phyloP scores from a whole-genome alignment of 2,888 invertebrate genomes.

The Salticus scenicus region DNA sequence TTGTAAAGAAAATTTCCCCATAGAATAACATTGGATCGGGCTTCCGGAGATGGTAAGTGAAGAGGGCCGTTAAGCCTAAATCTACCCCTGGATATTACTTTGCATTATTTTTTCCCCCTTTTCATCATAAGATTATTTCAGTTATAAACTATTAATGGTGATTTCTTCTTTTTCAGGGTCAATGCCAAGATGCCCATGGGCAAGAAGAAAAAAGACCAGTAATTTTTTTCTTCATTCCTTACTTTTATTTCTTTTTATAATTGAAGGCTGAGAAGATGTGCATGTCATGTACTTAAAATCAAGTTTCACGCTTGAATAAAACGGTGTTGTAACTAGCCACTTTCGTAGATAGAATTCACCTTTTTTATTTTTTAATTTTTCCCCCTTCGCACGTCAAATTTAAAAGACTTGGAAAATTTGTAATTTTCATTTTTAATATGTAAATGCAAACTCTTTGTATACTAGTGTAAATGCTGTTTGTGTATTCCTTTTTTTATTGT shows the following conservation, averaged over 20 bases:
- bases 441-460: constrained; percentile 57
- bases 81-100: too few relatives aligned
- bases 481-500: constrained; percentile 47
- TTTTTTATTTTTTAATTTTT: constrained; percentile 41
- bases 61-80: too few relatives aligned
- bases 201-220: constrained; percentile 67
- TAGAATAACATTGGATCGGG: too few relatives aligned
- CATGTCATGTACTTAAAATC: constrained; percentile 61
- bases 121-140: too few relatives aligned
- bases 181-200: constrained; percentile 66
- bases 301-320: constrained; percentile 60
- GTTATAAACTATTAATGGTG: too few relatives aligned
- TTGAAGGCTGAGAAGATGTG: constrained; percentile 58
- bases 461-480: constrained; percentile 61
- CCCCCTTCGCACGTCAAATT: constrained; percentile 42
- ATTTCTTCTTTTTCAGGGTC: constrained; percentile 38
- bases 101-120: too few relatives aligned
- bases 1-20: too few relatives aligned
- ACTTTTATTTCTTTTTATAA: constrained; percentile 64
- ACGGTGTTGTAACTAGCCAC: constrained; percentile 69
- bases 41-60: too few relatives aligned
- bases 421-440: constrained; percentile 51
- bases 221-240: constrained; percentile 57
- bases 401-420: constrained; percentile 25
- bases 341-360: constrained; percentile 60